Conservation (phyloP, 2,888 invertebrate genomes). For the Orthosia gracilis region DNA sequence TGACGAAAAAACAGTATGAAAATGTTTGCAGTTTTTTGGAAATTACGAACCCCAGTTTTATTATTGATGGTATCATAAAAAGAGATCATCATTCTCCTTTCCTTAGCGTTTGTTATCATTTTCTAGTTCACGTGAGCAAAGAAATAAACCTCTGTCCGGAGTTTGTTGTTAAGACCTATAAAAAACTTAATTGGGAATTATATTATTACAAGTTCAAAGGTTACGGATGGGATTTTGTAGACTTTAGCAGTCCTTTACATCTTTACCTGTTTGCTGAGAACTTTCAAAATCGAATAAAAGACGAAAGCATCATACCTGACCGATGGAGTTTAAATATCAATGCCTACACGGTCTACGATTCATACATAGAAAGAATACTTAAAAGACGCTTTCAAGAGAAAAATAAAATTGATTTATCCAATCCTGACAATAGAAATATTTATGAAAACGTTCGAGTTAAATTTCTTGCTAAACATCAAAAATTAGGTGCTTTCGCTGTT, state of each 20-base stretch:
- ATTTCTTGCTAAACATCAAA: too few species aligned
- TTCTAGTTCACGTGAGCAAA: conserved; percentile 10
- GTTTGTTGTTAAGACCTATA: background rate
- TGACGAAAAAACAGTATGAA: conserved; percentile 24
- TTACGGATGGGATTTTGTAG: too few species aligned
- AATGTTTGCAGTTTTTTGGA: conserved; percentile 43
- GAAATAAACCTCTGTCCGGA: conserved; percentile 18
- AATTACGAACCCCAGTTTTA: conserved; percentile 19
- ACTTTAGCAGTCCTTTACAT: too few species aligned
- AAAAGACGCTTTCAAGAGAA: too few species aligned
- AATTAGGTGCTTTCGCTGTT: too few species aligned
- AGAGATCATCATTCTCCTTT: conserved; percentile 1
- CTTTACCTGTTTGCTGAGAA: conserved; percentile 47
- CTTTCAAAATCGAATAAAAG: conserved; percentile 32
- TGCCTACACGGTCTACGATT: conserved; percentile 49
- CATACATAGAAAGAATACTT: conserved; percentile 47
- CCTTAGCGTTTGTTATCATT: conserved; percentile 22
- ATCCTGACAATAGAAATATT: too few species aligned
- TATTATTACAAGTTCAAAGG: too few species aligned
- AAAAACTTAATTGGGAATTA: too few species aligned
- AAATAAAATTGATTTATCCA: too few species aligned
- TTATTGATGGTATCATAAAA: too few species aligned
- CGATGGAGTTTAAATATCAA: conserved; percentile 54
- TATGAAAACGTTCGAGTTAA: too few species aligned
- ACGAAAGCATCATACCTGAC: background rate